Evolutionary conservation across 2,888 invertebrate species (phyloP), one percentile per base, ranked within the genome.

Genomic region (Perizoma flavofasciatum): DNA sequence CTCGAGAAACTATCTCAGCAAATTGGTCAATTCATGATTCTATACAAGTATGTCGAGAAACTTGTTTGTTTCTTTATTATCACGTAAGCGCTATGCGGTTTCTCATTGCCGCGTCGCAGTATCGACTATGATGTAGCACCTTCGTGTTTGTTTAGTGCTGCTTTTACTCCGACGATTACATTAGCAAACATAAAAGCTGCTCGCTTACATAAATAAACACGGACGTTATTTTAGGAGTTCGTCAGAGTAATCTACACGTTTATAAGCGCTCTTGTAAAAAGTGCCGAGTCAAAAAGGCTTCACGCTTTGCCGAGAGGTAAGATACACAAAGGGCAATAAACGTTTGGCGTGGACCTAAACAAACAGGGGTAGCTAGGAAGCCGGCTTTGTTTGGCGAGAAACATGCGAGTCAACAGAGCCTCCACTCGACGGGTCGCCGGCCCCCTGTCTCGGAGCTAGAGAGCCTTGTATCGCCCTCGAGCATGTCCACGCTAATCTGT

Each of bases 351-450:
- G 86, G 88, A 83, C 91, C 91, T 91, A 90, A 91, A 89, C 85
- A 91, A 91, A 91, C 90, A 91, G 79, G 90, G 89, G 91, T 89
- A 89, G 90, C 89, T 88, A 88, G 90, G 91, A 89, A 92, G 91
- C 91, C 83, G 88, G 87, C 78, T 84, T 85, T 90, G 89, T 91
- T 91, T 91, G 89, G 75, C 80, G 83, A 92, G 90, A 86, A 89
- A 88, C 89, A 88, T 85, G 78, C 83, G 84, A 86, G 89, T 89
- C 86, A 90, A 89, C 85, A 89, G 71, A 79, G 74, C 77, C 72
- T 73, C 75, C 75, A 72, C 74, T 71, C 71, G 65, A 63, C 71
- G 67, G 69, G 70, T 71, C 71, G 66, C 70, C 66, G 62, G 59
- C 67, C 70, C 22, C 68, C 67, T 71, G 71, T 69, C 75, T 71